Evolutionary conservation across 2,113 vertebrate species (phyloP).

Genomic region (Chamaetylas fuelleborni): DNA sequence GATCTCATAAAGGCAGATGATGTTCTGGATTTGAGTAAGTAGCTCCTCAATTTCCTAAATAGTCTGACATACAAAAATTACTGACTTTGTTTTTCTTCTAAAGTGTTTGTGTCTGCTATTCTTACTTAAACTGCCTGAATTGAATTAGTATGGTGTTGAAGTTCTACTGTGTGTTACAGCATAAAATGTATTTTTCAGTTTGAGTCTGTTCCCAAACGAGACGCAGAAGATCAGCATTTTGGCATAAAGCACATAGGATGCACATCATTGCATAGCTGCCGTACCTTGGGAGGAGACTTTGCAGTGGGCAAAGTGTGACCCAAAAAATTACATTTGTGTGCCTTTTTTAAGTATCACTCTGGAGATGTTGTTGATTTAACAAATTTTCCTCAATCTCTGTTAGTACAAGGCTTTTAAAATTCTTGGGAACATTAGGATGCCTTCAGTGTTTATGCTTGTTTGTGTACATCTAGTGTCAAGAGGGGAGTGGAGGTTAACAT

Average conservation of each 20-base stretch:
- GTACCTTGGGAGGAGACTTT: neutral
- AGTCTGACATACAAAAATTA: neutral
- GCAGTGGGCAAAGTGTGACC: neutral
- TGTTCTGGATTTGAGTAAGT: conserved; percentile 97
- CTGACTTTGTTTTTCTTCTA: neutral
- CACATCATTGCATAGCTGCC: neutral
- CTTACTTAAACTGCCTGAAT: neutral
- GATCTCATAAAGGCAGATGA: conserved; percentile 96
- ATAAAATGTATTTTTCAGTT: neutral
- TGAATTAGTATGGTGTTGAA: neutral
- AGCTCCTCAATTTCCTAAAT: neutral
- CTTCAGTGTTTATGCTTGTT: neutral
- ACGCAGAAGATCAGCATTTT: neutral
- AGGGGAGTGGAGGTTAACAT: neutral
- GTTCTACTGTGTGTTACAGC: neutral
- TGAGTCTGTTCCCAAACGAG: neutral
- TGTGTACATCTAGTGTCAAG: neutral
- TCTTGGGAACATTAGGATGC: neutral
- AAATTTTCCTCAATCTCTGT: neutral
- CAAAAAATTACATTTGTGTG: neutral
- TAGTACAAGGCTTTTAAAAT: neutral
- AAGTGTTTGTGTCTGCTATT: neutral
- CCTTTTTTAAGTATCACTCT: neutral
- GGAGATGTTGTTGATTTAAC: neutral
- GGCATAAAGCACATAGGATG: neutral